Evolutionary conservation across 2,113 vertebrate species (phyloP).

Genomic region (Hypanus sabinus): DNA sequence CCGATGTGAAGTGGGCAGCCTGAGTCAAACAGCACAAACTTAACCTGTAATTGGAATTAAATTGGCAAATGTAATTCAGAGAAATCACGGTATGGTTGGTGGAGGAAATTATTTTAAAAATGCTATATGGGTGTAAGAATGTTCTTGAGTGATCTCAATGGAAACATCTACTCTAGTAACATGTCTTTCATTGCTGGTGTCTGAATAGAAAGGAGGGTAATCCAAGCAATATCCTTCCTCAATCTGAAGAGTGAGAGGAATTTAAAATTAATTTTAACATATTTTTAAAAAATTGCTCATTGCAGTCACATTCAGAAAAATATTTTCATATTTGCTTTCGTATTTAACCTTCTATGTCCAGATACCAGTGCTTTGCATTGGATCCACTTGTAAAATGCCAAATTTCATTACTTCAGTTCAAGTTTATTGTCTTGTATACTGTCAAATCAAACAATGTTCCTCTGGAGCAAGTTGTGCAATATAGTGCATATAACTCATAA

Average conservation of each 20-base stretch:
- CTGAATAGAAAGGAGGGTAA: neutral
- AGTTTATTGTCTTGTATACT: too few relatives aligned
- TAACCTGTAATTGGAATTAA: neutral
- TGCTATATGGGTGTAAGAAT: neutral
- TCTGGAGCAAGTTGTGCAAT: too few relatives aligned
- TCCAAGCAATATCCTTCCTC: neutral
- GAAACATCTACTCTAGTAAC: neutral
- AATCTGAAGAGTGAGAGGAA: neutral
- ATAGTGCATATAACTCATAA: too few relatives aligned
- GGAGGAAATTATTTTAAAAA: neutral
- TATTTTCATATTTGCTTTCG: neutral
- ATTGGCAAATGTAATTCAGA: neutral
- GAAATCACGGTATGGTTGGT: neutral
- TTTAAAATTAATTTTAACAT: neutral
- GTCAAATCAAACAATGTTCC: too few relatives aligned
- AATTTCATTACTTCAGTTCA: neutral
- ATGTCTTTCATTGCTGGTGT: neutral
- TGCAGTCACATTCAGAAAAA: neutral
- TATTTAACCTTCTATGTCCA: neutral
- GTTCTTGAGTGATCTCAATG: neutral
- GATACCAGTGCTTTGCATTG: neutral
- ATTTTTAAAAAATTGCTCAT: neutral
- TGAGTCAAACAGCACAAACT: neutral
- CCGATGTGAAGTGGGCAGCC: neutral
- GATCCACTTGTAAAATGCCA: neutral